Conservation (phyloP, 2,888 invertebrate genomes). For the Amphiduros pacificus region DNA sequence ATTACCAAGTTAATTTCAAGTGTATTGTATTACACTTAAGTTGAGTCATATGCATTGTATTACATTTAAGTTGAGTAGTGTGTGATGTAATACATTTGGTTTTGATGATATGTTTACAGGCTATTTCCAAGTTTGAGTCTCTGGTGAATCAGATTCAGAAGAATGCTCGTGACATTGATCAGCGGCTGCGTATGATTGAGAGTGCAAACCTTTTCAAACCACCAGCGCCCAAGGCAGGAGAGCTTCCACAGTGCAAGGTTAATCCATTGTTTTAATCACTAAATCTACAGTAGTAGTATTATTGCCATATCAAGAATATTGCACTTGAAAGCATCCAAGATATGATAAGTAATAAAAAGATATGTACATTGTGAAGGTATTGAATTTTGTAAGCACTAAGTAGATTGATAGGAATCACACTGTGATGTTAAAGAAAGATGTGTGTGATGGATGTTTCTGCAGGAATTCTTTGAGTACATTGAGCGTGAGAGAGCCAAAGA, state of each 20-base stretch:
- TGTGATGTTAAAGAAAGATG: too few relatives aligned
- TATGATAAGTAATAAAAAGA: too few relatives aligned
- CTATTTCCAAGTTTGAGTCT: constrained; percentile 61
- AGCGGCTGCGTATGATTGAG: constrained; percentile 53
- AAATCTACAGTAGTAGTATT: too few relatives aligned
- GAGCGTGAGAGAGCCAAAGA: constrained; percentile 72
- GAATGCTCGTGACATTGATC: constrained; percentile 58
- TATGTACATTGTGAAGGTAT: too few relatives aligned
- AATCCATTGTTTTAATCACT: not conserved
- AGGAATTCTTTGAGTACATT: constrained; percentile 75
- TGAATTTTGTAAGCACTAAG: too few relatives aligned
- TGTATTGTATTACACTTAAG: too few relatives aligned
- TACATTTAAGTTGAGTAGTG: not conserved
- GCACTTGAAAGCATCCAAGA: too few relatives aligned
- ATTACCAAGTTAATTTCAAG: too few relatives aligned
- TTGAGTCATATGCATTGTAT: not conserved
- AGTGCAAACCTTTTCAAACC: constrained; percentile 54
- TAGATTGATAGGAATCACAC: too few relatives aligned
- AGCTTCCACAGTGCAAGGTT: constrained; percentile 57
- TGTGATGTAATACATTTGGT: constrained; percentile 14
- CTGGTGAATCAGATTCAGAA: constrained; percentile 61
- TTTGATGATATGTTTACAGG: too few relatives aligned
- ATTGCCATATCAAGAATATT: too few relatives aligned
- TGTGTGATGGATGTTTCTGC: too few relatives aligned
- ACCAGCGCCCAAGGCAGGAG: constrained; percentile 47